Conservation (phyloP, 1,140 invertebrate genomes). For the Drosophila malerkotliana region DNA sequence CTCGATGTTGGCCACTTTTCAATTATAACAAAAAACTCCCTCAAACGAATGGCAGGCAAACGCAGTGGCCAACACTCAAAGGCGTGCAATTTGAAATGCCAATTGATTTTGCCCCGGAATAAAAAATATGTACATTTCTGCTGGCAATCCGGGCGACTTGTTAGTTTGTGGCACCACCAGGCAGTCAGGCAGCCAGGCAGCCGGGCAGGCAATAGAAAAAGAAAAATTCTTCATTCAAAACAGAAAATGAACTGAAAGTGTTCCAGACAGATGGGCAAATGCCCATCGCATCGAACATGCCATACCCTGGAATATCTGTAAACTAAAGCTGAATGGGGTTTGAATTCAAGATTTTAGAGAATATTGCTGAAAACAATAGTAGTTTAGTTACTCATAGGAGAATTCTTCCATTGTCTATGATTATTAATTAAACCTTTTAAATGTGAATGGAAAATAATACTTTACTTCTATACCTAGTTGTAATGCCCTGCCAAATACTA, state of each 20-base stretch:
- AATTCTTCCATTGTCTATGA: too few species aligned
- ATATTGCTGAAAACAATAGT: too few species aligned
- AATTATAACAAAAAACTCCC: constrained; percentile 67
- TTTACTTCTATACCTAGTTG: too few species aligned
- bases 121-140: constrained; percentile 45
- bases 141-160: constrained; percentile 35
- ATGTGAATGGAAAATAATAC: neutral
- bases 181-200: neutral
- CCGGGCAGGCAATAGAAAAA: constrained; percentile 16
- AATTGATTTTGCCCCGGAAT: constrained; percentile 72
- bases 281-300: neutral
- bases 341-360: too few species aligned
- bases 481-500: neutral
- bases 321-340: neutral
- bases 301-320: constrained; percentile 10
- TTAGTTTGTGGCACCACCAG: constrained; percentile 30
- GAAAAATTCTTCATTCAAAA: constrained; percentile 23
- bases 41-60: constrained; percentile 50
- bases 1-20: constrained; percentile 57
- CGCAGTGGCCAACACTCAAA: constrained; percentile 60
- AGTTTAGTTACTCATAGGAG: too few species aligned
- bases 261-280: constrained; percentile 12
- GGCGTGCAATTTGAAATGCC: constrained; percentile 79
- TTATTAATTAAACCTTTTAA: too few species aligned
- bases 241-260: constrained; percentile 26